phyloP scores from a whole-genome alignment of 2,113 vertebrate species.

The Syrrhaptes paradoxus region DNA sequence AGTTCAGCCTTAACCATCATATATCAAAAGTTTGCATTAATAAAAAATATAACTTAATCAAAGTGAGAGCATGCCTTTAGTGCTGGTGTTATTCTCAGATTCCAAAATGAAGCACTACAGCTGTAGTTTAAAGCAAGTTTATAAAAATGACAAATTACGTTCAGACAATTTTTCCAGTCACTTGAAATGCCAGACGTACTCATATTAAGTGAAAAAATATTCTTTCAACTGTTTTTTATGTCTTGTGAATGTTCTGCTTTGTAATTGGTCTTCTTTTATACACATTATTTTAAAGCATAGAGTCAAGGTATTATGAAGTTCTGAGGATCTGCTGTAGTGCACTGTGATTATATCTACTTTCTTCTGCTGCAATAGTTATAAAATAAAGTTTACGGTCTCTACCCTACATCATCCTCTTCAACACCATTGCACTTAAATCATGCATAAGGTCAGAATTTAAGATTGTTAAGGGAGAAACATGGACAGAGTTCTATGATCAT shows the following conservation, averaged over 20 bases:
- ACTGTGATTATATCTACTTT: background rate
- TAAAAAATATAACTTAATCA: background rate
- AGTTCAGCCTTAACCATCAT: background rate
- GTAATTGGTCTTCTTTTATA: slow-evolving; percentile 1
- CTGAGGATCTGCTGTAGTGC: background rate
- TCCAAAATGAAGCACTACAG: background rate
- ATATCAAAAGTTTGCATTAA: background rate
- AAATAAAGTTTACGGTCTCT: background rate
- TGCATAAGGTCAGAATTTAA: background rate
- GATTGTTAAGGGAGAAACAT: background rate
- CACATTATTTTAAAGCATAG: background rate
- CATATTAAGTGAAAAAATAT: background rate
- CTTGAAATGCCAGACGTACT: background rate
- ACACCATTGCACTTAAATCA: background rate
- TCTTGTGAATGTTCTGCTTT: background rate
- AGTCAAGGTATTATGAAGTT: background rate
- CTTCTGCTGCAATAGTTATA: background rate
- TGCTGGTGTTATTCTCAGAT: background rate
- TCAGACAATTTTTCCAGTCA: background rate
- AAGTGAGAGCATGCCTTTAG: background rate
- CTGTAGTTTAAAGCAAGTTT: background rate
- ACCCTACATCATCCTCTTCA: background rate
- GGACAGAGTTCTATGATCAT: background rate
- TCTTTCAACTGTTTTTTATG: background rate
- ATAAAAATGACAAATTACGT: background rate